Evolutionary conservation across 2,113 vertebrate species (phyloP).

Genomic region (Protobothrops mucrosquamatus): DNA sequence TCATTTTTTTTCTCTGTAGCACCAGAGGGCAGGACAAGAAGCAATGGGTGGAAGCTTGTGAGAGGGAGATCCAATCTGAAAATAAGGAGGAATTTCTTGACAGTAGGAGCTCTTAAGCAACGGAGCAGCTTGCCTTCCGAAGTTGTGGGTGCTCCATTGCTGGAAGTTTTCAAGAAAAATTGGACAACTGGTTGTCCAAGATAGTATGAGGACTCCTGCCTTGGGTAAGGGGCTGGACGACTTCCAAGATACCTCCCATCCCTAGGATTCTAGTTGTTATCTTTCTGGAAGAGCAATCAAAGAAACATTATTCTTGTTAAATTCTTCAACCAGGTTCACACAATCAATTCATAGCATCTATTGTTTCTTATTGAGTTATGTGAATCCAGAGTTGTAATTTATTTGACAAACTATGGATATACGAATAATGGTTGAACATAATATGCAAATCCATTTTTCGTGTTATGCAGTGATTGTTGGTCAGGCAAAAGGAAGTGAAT

Average conservation of each 20-base stretch:
- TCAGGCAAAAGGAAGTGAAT: not conserved
- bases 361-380: not conserved
- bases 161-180: too few relatives aligned
- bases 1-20: too few relatives aligned
- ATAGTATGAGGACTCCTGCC: too few relatives aligned
- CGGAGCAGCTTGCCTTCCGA: too few relatives aligned
- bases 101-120: too few relatives aligned
- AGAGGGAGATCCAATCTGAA: too few relatives aligned
- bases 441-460: not conserved
- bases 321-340: not conserved
- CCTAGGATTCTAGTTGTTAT: not conserved
- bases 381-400: not conserved
- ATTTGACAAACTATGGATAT: not conserved
- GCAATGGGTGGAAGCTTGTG: too few relatives aligned
- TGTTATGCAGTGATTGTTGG: not conserved
- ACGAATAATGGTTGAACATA: not conserved
- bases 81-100: too few relatives aligned
- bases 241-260: not conserved
- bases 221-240: too few relatives aligned
- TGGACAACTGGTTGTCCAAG: too few relatives aligned
- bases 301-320: not conserved
- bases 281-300: not conserved
- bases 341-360: not conserved
- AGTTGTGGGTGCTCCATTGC: too few relatives aligned
- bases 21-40: too few relatives aligned